Base-by-base conservation (phyloP, 2,888 invertebrate genomes). In the Caenorhabditis drosophilae region DNA sequence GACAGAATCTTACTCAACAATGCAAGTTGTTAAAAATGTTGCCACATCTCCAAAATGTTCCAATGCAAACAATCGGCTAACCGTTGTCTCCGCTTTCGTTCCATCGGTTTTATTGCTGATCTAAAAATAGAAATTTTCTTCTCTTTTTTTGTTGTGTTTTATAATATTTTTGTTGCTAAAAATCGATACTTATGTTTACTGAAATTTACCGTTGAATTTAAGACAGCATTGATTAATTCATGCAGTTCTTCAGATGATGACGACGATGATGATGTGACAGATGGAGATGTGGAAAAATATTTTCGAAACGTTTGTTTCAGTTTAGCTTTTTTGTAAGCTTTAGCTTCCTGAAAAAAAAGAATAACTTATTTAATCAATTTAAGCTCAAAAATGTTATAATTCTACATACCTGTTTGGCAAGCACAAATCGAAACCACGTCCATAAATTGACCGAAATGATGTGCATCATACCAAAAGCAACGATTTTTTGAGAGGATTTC, bases 381-480 rank as follows among this genome's bases (percentile, higher is more conserved):
- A n/a, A n/a, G n/a, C n/a, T n/a, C 1, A 16, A 22, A 27, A 46
- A 44, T 25, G 11, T 15, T 25, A 41, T 34, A 40, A 16, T 12
- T 31, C 54, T 49, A 18, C 52, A 23, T 44, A 70, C 70, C 51
- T 79, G 77, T 58, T 82, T 82, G 12, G 78, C 82, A 2, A 81
- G 53, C 7, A 82, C 82, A 53, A 82, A 82, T 46, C 81, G 60
- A 52, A 82, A 73, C 82, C 82, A 82, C 1, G 82, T 82, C 80
- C 81, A 82, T 3, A 81, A 49, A 49, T 82, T 82, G 22, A 79
- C 78, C 2, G 82, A 73, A 6, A 81, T 50, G 20, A 82, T 47
- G 49, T 82, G 82, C 81, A 82, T 82, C 53, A 78, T 74, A 7
- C 81, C 81, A 27, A 80, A 70, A 25, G 82, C 79, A 15, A 74